Conservation (phyloP, 2,113 vertebrate species). For the Asarcornis scutulata region DNA sequence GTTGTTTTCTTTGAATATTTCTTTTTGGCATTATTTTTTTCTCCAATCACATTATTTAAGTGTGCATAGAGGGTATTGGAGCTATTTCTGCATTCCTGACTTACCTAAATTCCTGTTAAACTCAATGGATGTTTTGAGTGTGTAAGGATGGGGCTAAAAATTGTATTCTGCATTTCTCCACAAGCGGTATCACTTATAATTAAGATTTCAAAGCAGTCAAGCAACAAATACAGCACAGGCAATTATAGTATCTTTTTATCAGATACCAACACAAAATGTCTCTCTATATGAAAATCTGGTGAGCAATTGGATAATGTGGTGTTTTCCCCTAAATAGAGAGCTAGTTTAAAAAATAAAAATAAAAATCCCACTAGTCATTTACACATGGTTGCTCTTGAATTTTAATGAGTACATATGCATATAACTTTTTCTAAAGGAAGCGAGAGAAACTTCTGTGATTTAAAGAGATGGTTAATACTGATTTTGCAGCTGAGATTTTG, state of each 20-base stretch:
- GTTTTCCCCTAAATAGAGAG: conserved; percentile 6
- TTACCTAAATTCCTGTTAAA: background rate
- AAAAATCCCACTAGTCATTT: background rate
- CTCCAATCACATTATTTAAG: background rate
- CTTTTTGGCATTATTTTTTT: background rate
- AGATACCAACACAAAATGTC: conserved; percentile 9
- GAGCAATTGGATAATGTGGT: background rate
- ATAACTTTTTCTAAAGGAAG: background rate
- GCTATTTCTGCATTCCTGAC: background rate
- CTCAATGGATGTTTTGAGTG: background rate
- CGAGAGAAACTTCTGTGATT: background rate
- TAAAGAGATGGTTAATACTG: background rate
- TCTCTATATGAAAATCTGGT: conserved; percentile 17
- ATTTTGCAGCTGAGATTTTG: background rate
- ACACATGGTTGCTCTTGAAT: background rate
- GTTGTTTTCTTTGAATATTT: background rate
- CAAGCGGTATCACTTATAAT: background rate
- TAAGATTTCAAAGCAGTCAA: conserved; percentile 2
- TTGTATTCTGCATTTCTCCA: background rate
- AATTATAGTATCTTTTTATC: conserved; percentile 28
- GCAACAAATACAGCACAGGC: background rate
- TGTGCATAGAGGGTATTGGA: background rate
- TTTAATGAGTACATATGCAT: background rate
- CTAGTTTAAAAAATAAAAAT: background rate
- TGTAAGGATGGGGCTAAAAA: background rate